Percentiles rank a stretch among this genome's conserved stretches.
Conservation (phyloP, 2,797 vertebrate species). For the Thripadectes ignobilis region DNA sequence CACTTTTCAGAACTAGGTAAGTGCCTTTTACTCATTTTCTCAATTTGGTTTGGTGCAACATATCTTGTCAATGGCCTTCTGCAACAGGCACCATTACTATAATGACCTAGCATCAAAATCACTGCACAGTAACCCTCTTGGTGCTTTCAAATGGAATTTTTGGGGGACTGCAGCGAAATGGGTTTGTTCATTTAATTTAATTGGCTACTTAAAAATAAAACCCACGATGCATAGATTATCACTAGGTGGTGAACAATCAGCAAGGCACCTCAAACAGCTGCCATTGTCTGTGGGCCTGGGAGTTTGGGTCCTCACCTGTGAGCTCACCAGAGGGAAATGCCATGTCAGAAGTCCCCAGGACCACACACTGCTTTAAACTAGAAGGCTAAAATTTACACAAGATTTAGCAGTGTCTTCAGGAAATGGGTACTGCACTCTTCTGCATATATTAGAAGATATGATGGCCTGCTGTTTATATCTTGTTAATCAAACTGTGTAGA, state of each 20-base stretch:
- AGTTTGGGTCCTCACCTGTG: background rate
- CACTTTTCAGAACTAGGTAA: background rate
- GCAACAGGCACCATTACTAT: background rate
- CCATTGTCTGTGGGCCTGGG: background rate
- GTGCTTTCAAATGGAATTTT: background rate
- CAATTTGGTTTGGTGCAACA: background rate
- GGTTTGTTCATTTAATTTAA: background rate
- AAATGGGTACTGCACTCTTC: background rate
- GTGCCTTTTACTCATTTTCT: background rate
- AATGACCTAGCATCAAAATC: background rate
- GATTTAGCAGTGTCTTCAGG: background rate
- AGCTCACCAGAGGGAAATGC: background rate
- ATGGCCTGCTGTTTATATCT: background rate
- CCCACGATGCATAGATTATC: accelerated
- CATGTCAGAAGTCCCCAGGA: background rate
- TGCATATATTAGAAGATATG: background rate
- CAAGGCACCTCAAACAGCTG: background rate
- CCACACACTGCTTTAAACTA: background rate
- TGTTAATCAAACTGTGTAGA: background rate
- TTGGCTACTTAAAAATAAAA: background rate
- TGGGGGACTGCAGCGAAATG: background rate
- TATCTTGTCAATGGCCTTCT: background rate
- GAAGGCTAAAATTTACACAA: background rate
- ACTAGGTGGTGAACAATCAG: background rate
- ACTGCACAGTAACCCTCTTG: background rate